Conservation (phyloP, 2,797 vertebrate genomes). For the Pygocentrus nattereri region DNA sequence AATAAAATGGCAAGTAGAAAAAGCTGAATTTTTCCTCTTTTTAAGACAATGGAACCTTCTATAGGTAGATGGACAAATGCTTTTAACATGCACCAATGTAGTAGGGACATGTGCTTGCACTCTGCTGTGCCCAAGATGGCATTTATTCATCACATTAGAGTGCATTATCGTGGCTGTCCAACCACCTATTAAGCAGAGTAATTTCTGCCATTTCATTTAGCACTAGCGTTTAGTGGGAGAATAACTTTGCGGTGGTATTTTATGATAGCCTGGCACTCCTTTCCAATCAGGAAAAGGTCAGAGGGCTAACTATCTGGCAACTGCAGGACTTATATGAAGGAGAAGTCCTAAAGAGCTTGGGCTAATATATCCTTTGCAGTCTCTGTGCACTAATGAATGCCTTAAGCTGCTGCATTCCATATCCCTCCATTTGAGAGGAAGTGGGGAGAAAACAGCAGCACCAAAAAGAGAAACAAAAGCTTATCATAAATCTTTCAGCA, state of each 20-base stretch:
- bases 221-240: slow-evolving; percentile 30
- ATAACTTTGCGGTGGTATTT: slow-evolving; percentile 42
- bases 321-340: slow-evolving; percentile 6
- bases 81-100: slow-evolving; percentile 21
- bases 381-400: slow-evolving; percentile 42
- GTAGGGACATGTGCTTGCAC: background rate
- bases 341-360: slow-evolving; percentile 16
- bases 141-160: slow-evolving; percentile 43
- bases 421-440: slow-evolving; percentile 3
- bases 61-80: background rate
- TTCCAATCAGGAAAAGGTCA: slow-evolving; percentile 55
- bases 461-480: slow-evolving; percentile 14
- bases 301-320: slow-evolving; percentile 44
- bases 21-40: background rate
- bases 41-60: background rate
- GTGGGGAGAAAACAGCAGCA: slow-evolving; percentile 1
- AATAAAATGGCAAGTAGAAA: background rate
- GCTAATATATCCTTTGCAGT: slow-evolving; percentile 24
- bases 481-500: slow-evolving; percentile 21
- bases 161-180: slow-evolving; percentile 50
- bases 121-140: slow-evolving; percentile 32
- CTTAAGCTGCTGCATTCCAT: slow-evolving; percentile 3
- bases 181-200: slow-evolving; percentile 44
- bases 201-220: slow-evolving; percentile 56
- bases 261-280: slow-evolving; percentile 40